phyloP scores from a whole-genome alignment of 2,113 vertebrate genomes.

The Muntiacus muntjak region DNA sequence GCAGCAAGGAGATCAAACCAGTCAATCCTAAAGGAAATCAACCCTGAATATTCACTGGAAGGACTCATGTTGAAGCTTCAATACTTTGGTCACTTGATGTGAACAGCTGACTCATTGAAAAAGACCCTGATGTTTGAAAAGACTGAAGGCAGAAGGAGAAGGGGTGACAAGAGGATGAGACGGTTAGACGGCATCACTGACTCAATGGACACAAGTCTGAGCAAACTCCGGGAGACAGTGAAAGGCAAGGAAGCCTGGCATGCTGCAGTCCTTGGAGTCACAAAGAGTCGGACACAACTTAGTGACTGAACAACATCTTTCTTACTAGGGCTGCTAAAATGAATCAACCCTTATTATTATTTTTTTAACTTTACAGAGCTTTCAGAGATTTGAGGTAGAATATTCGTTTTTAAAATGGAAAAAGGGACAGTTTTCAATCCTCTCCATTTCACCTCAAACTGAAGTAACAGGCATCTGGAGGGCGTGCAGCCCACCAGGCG shows the following conservation, averaged over 20 bases:
- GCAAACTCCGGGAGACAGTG: background rate
- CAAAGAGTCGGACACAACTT: background rate
- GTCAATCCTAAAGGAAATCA: background rate
- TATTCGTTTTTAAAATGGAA: background rate
- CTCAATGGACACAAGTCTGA: background rate
- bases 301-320: background rate
- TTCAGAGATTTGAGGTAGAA: background rate
- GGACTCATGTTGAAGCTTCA: background rate
- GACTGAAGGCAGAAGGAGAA: background rate
- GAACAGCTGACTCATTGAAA: background rate
- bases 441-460: background rate
- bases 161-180: background rate
- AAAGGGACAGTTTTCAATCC: background rate
- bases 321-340: background rate
- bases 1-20: background rate
- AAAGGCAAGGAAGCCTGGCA: background rate
- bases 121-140: background rate
- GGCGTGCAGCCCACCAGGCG: accelerated
- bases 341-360: background rate
- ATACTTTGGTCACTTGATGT: background rate
- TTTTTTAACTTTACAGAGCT: background rate
- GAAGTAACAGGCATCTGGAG: background rate
- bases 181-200: background rate
- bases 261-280: background rate
- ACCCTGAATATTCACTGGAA: background rate